phyloP scores from a whole-genome alignment of 2,797 vertebrate species.

The Euphonia xanthogaster region DNA sequence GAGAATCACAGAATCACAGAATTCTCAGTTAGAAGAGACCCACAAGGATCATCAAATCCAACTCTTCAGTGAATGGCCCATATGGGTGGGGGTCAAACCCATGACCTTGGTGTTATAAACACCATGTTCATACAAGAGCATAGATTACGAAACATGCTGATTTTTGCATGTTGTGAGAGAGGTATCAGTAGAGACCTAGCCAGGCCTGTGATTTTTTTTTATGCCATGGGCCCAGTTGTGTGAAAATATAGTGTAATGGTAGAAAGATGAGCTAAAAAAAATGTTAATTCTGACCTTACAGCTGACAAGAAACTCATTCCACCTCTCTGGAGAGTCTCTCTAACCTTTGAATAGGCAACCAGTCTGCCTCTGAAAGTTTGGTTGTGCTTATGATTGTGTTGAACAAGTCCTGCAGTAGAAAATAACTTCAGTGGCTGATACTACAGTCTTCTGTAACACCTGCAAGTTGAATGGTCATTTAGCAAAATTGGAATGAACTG shows the following conservation, averaged over 20 bases:
- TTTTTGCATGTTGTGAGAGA: not conserved
- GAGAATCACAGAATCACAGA: not conserved
- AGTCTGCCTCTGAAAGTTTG: not conserved
- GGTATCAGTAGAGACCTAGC: not conserved
- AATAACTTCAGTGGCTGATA: not conserved
- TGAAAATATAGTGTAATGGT: not conserved
- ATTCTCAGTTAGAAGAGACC: not conserved
- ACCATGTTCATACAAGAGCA: not conserved
- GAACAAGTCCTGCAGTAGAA: not conserved
- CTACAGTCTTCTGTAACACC: not conserved
- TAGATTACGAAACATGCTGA: not conserved
- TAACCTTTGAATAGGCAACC: not conserved
- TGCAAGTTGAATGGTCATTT: not conserved
- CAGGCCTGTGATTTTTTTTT: not conserved
- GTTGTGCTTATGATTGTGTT: not conserved
- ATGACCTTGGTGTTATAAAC: not conserved
- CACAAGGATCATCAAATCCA: accelerated
- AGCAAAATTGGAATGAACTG: not conserved
- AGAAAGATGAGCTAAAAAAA: not conserved
- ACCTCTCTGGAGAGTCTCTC: not conserved
- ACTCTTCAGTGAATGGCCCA: not conserved
- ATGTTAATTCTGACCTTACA: not conserved
- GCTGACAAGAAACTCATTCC: not conserved
- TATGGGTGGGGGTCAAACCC: not conserved
- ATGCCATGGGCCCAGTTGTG: not conserved